These are phyloP conservation scores for Emberiza fucata DNA, from an alignment of 2,113 vertebrate genomes.

Conservation along the genomic window DNA sequence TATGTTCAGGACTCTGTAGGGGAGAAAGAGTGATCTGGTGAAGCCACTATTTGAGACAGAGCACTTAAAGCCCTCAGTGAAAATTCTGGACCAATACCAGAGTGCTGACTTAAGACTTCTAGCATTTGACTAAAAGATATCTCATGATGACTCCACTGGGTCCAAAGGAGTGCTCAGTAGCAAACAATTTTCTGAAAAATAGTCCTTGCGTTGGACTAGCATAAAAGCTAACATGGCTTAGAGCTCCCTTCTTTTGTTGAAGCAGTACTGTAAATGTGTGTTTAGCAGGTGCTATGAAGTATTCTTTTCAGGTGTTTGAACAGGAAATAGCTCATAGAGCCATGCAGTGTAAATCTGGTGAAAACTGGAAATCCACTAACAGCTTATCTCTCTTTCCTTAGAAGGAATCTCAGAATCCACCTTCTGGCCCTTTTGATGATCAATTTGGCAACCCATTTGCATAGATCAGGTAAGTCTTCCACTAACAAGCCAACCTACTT, in stretches of 20 bases:
- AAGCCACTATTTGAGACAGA: not conserved
- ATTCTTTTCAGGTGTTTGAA: not conserved
- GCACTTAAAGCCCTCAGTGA: not conserved
- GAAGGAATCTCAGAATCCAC: conserved; percentile 31
- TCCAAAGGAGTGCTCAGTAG: not conserved
- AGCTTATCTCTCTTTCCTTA: not conserved
- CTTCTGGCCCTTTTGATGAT: conserved; percentile 74
- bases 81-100: not conserved
- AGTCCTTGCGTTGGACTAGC: not conserved
- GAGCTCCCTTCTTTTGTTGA: not conserved
- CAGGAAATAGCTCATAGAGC: not conserved
- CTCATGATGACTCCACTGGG: not conserved
- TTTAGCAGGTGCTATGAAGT: not conserved
- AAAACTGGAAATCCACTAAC: not conserved
- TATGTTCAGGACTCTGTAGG: accelerated
- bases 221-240: not conserved
- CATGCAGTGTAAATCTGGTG: not conserved
- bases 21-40: not conserved
- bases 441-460: conserved; percentile 89
- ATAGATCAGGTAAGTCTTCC: conserved; percentile 72
- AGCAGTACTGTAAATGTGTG: not conserved
- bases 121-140: not conserved
- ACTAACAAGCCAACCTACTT: not conserved
- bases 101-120: not conserved
- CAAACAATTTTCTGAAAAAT: not conserved